Evolutionary conservation across 2,113 vertebrate genomes (phyloP).

Genomic region (Cichladusa arquata): DNA sequence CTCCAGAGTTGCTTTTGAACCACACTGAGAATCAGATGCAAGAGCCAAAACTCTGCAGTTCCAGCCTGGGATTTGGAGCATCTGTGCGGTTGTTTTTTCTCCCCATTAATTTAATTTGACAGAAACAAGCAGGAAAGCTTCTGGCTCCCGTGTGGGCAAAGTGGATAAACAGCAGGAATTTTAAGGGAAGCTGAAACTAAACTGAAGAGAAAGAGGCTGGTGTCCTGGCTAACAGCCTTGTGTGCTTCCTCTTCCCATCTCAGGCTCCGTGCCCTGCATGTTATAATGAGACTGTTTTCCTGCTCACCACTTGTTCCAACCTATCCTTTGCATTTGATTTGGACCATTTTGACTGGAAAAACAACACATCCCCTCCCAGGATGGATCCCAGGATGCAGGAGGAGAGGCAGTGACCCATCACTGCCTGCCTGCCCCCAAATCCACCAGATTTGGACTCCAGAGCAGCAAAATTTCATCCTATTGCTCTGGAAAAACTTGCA

Average conservation of each 20-base stretch:
- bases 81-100: conserved; percentile 36
- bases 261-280: neutral
- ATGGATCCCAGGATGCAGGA: neutral
- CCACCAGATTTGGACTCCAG: accelerated
- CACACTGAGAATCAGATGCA: neutral
- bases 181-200: conserved; percentile 17
- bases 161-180: conserved; percentile 53
- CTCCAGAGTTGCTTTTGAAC: conserved; percentile 2
- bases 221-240: neutral
- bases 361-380: neutral
- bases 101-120: conserved; percentile 60
- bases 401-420: neutral
- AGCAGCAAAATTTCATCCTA: neutral
- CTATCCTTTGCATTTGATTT: neutral
- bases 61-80: conserved; percentile 51
- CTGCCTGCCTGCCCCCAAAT: neutral
- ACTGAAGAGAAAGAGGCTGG: neutral
- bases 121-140: conserved; percentile 55
- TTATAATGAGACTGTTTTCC: neutral
- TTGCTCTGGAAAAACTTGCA: neutral
- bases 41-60: conserved; percentile 1
- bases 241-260: neutral
- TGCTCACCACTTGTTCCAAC: neutral
- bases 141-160: conserved; percentile 40
- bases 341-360: neutral